These are phyloP conservation scores for Anoura caudifer DNA, from an alignment of 2,113 vertebrate genomes.

Conservation along the genomic window DNA sequence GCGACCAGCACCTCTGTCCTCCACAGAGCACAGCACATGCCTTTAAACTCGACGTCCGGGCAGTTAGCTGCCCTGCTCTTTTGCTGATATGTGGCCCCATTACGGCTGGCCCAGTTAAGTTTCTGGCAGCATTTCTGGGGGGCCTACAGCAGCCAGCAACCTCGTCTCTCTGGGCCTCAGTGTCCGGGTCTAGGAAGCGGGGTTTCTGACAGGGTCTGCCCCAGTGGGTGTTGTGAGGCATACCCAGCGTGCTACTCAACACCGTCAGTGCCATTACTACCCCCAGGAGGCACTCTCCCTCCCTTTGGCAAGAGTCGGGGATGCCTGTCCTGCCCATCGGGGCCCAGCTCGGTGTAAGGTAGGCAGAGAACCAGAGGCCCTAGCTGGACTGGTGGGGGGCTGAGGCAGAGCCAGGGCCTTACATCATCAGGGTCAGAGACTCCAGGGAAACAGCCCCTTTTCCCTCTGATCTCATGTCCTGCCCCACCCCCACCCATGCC, in stretches of 20 bases:
- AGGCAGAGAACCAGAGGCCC: background rate
- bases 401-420: background rate
- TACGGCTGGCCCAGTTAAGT: fast-evolving
- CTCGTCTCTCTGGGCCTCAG: background rate
- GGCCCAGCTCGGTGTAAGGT: background rate
- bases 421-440: background rate
- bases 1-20: background rate
- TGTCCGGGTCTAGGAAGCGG: background rate
- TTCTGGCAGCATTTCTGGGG: background rate
- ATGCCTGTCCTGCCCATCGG: background rate
- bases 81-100: fast-evolving
- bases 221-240: background rate
- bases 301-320: background rate
- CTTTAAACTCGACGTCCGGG: background rate
- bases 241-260: fast-evolving
- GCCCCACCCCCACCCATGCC: too few species aligned
- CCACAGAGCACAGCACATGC: background rate
- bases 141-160: background rate
- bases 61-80: background rate
- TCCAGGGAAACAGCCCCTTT: background rate
- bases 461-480: background rate
- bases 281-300: fast-evolving
- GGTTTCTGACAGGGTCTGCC: background rate
- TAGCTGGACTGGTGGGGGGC: background rate
- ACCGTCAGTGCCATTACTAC: background rate